Evolutionary conservation across 92 coral and sea anemone genomes (phyloP).

Genomic region (Heteractis magnifica): DNA sequence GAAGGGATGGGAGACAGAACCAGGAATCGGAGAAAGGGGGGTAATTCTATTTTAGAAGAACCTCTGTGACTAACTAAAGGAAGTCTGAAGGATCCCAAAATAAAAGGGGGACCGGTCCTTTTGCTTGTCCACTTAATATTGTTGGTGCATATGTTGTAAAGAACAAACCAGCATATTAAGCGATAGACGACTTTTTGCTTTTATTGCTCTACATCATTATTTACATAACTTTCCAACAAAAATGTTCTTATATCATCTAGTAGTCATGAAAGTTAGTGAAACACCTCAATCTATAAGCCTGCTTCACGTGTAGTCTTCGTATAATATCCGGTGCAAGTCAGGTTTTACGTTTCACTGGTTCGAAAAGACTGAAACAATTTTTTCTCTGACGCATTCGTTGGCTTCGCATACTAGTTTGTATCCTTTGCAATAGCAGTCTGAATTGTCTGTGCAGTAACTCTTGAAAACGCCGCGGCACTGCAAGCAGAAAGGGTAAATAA

Average conservation of each 20-base stretch:
- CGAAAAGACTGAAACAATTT: neutral
- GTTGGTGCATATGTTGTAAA: no score
- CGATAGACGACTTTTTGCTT: neutral
- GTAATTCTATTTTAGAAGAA: no score
- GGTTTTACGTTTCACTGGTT: neutral
- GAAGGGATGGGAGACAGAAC: no score
- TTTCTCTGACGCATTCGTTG: constrained; percentile 49
- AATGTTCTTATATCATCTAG: neutral
- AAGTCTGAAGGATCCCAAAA: no score
- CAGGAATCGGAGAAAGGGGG: no score
- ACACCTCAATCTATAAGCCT: neutral
- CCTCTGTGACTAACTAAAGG: no score
- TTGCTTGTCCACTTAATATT: no score
- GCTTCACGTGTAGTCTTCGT: no score
- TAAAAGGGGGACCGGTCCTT: no score
- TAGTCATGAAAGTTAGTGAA: neutral
- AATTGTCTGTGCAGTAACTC: constrained; percentile 22
- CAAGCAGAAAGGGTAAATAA: constrained; percentile 2
- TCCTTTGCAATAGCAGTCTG: constrained; percentile 42
- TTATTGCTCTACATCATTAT: neutral
- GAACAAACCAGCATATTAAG: no score
- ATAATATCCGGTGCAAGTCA: neutral
- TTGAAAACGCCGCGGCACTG: constrained; percentile 61
- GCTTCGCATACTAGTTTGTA: constrained; percentile 47
- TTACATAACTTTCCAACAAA: neutral